These are phyloP conservation scores for Rhopalosiphum maidis DNA, from an alignment of 1,140 invertebrate genomes.

Conservation along the genomic window DNA sequence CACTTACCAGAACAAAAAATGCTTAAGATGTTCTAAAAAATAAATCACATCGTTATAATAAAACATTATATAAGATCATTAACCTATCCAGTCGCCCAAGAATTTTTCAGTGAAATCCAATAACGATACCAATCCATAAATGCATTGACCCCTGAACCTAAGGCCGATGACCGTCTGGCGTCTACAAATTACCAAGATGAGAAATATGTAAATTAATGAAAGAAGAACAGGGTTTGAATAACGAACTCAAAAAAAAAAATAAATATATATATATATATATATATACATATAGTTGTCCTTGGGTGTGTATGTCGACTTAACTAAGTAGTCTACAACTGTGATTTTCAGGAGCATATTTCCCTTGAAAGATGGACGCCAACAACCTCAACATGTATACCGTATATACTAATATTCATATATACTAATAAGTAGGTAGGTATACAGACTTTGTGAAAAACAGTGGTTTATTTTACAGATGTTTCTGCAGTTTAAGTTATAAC, in stretches of 20 bases:
- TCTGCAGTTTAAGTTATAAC: not conserved
- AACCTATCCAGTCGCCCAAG: not conserved
- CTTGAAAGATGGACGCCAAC: not conserved
- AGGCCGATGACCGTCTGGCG: constrained; percentile 19
- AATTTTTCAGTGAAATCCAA: constrained; percentile 4
- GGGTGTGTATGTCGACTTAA: not conserved
- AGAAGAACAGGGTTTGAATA: not conserved
- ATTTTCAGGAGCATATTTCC: not conserved
- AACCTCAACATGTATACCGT: not conserved
- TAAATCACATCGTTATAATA: not conserved
- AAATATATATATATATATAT: constrained; percentile 10
- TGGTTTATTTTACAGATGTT: not conserved
- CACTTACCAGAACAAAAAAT: not conserved
- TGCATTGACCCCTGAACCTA: constrained; percentile 2
- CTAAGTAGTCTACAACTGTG: not conserved
- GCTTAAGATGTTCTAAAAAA: not conserved
- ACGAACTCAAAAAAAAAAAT: not conserved
- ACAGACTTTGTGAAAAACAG: not conserved
- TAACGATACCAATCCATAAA: not conserved
- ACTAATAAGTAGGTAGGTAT: not conserved
- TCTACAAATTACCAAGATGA: not conserved
- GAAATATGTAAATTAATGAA: constrained; percentile 4
- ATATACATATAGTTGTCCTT: constrained; percentile 11
- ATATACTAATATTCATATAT: not conserved
- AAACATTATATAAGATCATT: not conserved